A percentile compares a stretch with the other conserved stretches of the same genome.
Conservation (phyloP, 2,797 vertebrate genomes). For the Pseudochaenichthys georgianus region DNA sequence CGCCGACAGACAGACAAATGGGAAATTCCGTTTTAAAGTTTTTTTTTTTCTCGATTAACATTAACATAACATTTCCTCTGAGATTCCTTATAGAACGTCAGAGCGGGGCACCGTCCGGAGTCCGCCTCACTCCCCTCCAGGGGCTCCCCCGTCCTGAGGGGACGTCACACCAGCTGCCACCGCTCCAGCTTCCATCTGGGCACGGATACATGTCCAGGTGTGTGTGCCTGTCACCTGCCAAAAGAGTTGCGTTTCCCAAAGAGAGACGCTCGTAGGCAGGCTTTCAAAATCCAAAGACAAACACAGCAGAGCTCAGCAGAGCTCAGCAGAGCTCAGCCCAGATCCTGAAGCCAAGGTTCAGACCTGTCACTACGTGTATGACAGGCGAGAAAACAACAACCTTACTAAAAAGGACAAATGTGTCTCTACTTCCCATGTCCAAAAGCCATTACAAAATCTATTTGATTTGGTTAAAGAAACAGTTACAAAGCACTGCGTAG, state of each 20-base stretch:
- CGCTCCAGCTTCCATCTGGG: constrained; percentile 79
- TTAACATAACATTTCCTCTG: not conserved
- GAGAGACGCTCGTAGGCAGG: constrained; percentile 63
- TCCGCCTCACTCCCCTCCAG: constrained; percentile 53
- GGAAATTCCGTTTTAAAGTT: constrained; percentile 26
- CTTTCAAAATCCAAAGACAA: constrained; percentile 63
- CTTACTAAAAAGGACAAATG: constrained; percentile 2
- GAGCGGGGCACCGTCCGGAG: constrained; percentile 40
- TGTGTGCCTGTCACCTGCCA: constrained; percentile 79
- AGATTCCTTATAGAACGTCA: constrained; percentile 51
- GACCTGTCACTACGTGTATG: constrained; percentile 13
- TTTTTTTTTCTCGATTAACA: constrained; percentile 4
- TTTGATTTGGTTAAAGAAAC: constrained; percentile 9
- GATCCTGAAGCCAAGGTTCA: constrained; percentile 50
- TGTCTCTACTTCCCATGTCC: constrained; percentile 22
- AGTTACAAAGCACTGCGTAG: not conserved
- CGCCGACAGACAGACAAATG: constrained; percentile 13
- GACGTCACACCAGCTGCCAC: constrained; percentile 76
- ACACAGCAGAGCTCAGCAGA: constrained; percentile 52
- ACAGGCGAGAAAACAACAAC: constrained; percentile 14
- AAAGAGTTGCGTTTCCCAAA: constrained; percentile 64
- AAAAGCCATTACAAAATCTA: not conserved
- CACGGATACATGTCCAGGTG: constrained; percentile 75
- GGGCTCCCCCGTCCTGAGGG: constrained; percentile 66
- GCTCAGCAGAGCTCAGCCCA: constrained; percentile 57